Base-by-base conservation (phyloP, 2,113 vertebrate species). In the Damaliscus lunatus region DNA sequence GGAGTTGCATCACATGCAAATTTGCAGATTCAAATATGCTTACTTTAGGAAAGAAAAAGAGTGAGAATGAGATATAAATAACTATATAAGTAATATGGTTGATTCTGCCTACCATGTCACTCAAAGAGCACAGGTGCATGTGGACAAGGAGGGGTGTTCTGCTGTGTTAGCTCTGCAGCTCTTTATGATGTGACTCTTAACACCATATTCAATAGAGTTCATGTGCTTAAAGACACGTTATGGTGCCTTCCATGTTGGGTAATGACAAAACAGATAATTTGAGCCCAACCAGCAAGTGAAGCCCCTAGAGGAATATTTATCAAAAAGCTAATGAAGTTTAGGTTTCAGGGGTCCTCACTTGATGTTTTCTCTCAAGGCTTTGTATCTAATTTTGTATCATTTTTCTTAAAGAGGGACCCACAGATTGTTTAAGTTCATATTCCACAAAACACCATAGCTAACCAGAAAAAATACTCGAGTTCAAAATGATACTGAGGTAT, bases 41-140 rank as follows among this genome's bases (percentile, higher is more conserved):
- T 83, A 67, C 48, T 92, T 96, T 31, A 40, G 59, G 50, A 90
- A 67, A 84, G 40, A 84, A 82, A 92, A 86, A 91, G 31, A 93
- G 33, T 36, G 50, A 50, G 52, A 90, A 50, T 87, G 36, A 89
- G 90, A 80, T 94, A 83, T 87, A 96, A 97, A 96, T 98, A 96
- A 77, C 91, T 77, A 15, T 59, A 36, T 46, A 94, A 87, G 95
- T 94, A 90, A 64, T 80, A 27, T 59, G 67, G n/a, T 46, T 67
- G 40, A 88, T 96, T 96, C 57, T 95, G 67, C 53, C 59, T 92
- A 4, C 50, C 62, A 36, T 55, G 59, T 77, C 53, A 59, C 71
- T 94, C 80, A 87, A 80, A 87, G 80, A 90, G 74, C 71, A 96
- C 71, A 96, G 94, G 78, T 96, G 43, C 15, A 21, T 17, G 16